Evolutionary conservation across 2,113 vertebrate genomes (phyloP), one percentile per base, ranked within the genome.

Genomic region (Oceanodroma tethys): DNA sequence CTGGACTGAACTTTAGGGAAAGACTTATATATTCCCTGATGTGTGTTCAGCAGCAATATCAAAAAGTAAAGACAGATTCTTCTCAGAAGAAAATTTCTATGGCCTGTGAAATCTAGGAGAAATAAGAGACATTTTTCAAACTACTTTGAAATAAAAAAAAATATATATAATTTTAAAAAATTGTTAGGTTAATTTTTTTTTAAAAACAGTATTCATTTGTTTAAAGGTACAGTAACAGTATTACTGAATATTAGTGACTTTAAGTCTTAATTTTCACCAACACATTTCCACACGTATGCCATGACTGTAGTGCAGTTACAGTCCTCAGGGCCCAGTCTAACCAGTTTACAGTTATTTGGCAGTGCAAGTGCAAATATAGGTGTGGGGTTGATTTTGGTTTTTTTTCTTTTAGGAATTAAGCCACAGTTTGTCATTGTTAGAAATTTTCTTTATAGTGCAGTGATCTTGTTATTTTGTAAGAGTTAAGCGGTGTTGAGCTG

Each of bases 31-130:
- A 56, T 96, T 97, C 98, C 98, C 97, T 98, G 97, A 96, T 94
- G 95, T 47, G 59, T 97, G 98, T 97, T 98, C 98, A 98, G 98
- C 97, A 98, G 98, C 98, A 97, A 73, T 98, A 98, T 98, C 98
- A 98, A 98, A 98, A 98, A 97, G 97, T 98, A 98, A 98, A 97
- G 98, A 98, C 98, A 98, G 98, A 98, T 99, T 99, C 99, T 99
- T 99, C 99, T 99, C 98, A 99, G 99, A 99, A 99, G 99, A 99
- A 99, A 99, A 98, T 99, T 98, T 98, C 98, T 99, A 99, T 96
- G 99, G 99, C 98, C 99, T 99, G 98, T 99, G 99, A 98, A 99
- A 99, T 98, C 99, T 99, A 96, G 43, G 81, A 92, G 86, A 84
- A 71, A 91, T 29, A 32, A 67, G 27, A 96, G 18, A 81, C 1